Evolutionary conservation across 1,140 invertebrate species (phyloP).

Genomic region (Anthonomus grandis): DNA sequence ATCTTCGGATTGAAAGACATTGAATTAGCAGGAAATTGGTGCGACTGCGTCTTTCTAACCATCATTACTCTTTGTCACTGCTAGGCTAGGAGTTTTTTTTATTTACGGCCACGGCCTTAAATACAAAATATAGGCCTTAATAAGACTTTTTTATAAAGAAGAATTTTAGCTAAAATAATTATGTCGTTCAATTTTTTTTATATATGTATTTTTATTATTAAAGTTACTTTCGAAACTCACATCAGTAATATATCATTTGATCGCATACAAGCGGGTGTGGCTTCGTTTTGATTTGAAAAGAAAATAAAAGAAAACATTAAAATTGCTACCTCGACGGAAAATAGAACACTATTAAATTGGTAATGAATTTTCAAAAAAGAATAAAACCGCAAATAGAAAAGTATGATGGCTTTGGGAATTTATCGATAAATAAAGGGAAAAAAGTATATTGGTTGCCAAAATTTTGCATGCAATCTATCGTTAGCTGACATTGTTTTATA

Average conservation of each 20-base stretch:
- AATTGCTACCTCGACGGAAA: conserved; percentile 9
- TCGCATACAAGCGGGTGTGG: too few relatives aligned
- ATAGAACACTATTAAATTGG: conserved; percentile 6
- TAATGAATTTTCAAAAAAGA: conserved; percentile 15
- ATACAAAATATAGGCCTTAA: too few relatives aligned
- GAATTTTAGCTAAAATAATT: too few relatives aligned
- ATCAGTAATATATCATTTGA: too few relatives aligned
- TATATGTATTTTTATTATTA: too few relatives aligned
- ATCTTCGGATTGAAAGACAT: conserved; percentile 48
- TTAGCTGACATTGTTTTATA: neutral
- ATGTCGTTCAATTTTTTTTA: too few relatives aligned
- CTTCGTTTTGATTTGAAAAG: conserved; percentile 6
- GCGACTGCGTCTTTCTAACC: conserved; percentile 33
- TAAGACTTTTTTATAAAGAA: too few relatives aligned
- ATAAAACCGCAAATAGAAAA: conserved; percentile 15
- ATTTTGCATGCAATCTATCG: conserved; percentile 10
- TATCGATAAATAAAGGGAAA: conserved; percentile 5
- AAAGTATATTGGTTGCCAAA: conserved; percentile 10
- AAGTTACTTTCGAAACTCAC: too few relatives aligned
- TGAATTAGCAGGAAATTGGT: conserved; percentile 49
- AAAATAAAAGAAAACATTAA: conserved; percentile 2
- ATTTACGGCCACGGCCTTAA: conserved; percentile 4
- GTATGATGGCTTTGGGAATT: conserved; percentile 4
- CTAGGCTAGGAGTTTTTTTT: conserved; percentile 13
- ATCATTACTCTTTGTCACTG: conserved; percentile 44